Base-by-base conservation (phyloP, 2,113 vertebrate species). In the Turdus rufiventris region DNA sequence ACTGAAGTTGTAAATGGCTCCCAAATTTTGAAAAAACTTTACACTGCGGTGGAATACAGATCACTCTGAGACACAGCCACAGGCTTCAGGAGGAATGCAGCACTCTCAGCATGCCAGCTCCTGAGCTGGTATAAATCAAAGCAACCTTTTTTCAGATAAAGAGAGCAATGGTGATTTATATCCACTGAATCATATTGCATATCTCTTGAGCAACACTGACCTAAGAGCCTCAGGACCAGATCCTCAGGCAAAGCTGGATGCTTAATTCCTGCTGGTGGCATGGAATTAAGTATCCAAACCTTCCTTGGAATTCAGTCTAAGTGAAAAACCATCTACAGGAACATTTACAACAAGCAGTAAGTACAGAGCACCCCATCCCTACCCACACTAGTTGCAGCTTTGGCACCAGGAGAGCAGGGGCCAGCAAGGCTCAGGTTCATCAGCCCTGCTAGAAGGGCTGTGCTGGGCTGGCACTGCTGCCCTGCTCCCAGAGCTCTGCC, bases 1-100 rank as follows among this genome's bases (percentile, higher is more conserved):
- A 74, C 82, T 58, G 26, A 81, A 68, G 68, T 57, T 84, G 79
- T 88, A 95, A 96, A 94, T 88, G 89, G 72, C 72, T 91, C 72
- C 68, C 62, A 92, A 17, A 91, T 88, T 72, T 33, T 73, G 45
- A 86, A 75, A 67, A 80, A 90, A 57, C 25, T 72, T 86, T 7
- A 1, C 0, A 0, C 21, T 18, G 11, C 50, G 48, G 60, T 56
- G 43, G 90, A 96, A 89, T 90, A 79, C 81, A 88, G 92, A 93
- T 94, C n/a, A 75, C 75, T 19, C 8, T 25, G 75, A 85, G 88
- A 77, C 72, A 53, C 60, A 85, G 88, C 60, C 58, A 60, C 10
- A 57, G 89, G 84, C 73, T 56, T 40, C 1, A 13, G 83, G 16
- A 65, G 34, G 42, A 65, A 75, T 6, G 33, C 18, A 26, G 48